phyloP scores from a whole-genome alignment of 2,888 invertebrate species.

The Drosophila sordidapex region DNA sequence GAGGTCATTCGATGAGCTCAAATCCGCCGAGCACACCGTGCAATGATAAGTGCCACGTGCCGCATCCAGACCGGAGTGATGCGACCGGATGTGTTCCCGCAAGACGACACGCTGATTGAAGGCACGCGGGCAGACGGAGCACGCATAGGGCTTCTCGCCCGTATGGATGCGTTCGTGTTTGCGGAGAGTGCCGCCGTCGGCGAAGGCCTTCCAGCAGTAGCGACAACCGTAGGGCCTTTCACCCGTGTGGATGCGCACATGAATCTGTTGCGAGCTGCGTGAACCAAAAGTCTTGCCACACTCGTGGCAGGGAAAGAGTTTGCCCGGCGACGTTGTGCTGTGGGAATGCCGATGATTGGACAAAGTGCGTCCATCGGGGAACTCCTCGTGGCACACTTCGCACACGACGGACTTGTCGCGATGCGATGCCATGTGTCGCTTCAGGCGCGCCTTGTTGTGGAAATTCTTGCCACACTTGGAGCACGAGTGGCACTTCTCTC shows the following conservation, averaged over 20 bases:
- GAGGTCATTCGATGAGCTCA: slow-evolving; percentile 90
- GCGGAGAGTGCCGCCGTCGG: slow-evolving; percentile 93
- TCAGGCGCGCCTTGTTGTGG: slow-evolving; percentile 88
- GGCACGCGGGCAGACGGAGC: slow-evolving; percentile 93
- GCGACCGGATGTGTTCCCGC: slow-evolving; percentile 93
- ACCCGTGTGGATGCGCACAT: slow-evolving; percentile 93
- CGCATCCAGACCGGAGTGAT: slow-evolving; percentile 93
- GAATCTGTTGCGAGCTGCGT: slow-evolving; percentile 93
- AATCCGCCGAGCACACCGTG: slow-evolving; percentile 90
- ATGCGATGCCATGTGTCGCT: slow-evolving; percentile 90
- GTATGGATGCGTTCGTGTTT: slow-evolving; percentile 95
- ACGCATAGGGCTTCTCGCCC: slow-evolving; percentile 94
- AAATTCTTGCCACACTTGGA: slow-evolving; percentile 90
- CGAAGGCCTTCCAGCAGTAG: slow-evolving; percentile 95
- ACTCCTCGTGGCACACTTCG: slow-evolving; percentile 89
- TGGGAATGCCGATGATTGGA: slow-evolving; percentile 90
- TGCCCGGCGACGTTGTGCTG: slow-evolving; percentile 85
- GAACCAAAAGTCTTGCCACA: slow-evolving; percentile 95
- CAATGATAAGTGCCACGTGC: slow-evolving; percentile 90
- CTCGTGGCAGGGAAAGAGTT: slow-evolving; percentile 92
- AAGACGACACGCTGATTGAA: slow-evolving; percentile 95
- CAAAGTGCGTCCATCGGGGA: slow-evolving; percentile 89
- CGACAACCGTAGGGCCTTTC: slow-evolving; percentile 94
- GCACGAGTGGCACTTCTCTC: slow-evolving; percentile 88
- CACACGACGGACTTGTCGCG: slow-evolving; percentile 89